phyloP scores from a whole-genome alignment of 1,140 invertebrate species.

The Heliconius hewitsoni region DNA sequence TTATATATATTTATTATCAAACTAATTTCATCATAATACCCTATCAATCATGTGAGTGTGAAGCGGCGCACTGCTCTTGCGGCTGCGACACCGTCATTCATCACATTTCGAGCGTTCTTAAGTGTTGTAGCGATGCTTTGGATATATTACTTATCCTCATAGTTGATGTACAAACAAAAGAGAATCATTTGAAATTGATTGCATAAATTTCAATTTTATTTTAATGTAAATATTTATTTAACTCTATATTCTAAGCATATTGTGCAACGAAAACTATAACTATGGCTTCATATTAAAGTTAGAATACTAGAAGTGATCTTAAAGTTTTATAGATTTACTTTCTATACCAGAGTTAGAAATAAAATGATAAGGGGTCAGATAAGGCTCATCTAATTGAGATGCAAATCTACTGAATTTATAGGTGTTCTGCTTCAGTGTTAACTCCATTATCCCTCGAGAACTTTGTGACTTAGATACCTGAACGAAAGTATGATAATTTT shows the following conservation, averaged over 20 bases:
- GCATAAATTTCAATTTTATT: neutral
- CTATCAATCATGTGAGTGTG: slow-evolving; percentile 68
- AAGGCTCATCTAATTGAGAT: slow-evolving; percentile 37
- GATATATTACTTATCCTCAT: slow-evolving; percentile 53
- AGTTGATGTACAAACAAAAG: slow-evolving; percentile 44
- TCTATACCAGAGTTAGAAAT: slow-evolving; percentile 20
- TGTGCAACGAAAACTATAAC: no score
- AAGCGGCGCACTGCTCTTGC: slow-evolving; percentile 46
- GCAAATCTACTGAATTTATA: slow-evolving; percentile 39
- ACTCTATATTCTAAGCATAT: no score
- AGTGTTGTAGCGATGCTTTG: slow-evolving; percentile 63
- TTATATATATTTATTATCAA: slow-evolving; percentile 5
- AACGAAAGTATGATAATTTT: slow-evolving; percentile 29
- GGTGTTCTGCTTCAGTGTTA: slow-evolving; percentile 31
- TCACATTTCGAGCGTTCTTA: slow-evolving; percentile 73
- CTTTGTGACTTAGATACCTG: slow-evolving; percentile 33
- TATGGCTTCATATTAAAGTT: no score
- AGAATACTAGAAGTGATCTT: neutral
- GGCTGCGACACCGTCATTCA: slow-evolving; percentile 62
- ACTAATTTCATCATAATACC: slow-evolving; percentile 52
- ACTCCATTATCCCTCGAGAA: slow-evolving; percentile 33
- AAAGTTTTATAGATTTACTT: neutral
- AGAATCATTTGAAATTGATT: neutral
- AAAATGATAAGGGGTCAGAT: slow-evolving; percentile 28
- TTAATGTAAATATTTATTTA: no score